Base-by-base conservation (phyloP, 2,113 vertebrate genomes). In the Myotis lucifugus region DNA sequence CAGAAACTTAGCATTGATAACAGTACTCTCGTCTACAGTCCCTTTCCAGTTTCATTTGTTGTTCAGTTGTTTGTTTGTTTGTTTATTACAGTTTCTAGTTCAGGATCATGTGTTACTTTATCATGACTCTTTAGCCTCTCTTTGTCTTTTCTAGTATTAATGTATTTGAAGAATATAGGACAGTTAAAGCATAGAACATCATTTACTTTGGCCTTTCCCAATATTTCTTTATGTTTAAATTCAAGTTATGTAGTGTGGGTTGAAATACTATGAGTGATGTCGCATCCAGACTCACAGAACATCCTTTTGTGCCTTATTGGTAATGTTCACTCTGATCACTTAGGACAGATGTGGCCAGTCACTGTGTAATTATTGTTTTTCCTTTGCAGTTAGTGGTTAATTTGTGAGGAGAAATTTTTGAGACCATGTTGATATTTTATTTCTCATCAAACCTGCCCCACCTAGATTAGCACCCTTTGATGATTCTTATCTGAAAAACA, bases 401-500 rank as follows among this genome's bases (percentile, higher is more conserved):
- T 78, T 90, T 88, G 70, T 74, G 15, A 89, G 48, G 19, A 89
- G 54, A 46, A 89, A 90, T 5, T 59, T 25, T 76, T 72, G 67
- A 92, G 40, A 76, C 37, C 18, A 6, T 56, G 4, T 86, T 70
- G 74, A 74, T 61, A 37, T 6, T 52, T 42, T 76, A 0, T 46
- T 79, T 21, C 73, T 91, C 64, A 32, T 91, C 29, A 59, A 23
- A 91, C 4, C 50, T 90, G 59, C 37, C 46, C 56, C 29, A 79
- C 27, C 2, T 73, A 48, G n/a, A 77, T 48, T 61, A 88, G 46
- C 54, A 85, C 72, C n/a, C 29, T 87, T 90, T 85, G 54, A n/a
- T 91, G 32, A 95, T 37, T 96, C 25, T 92, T 88, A 52, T 2
- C 89, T 94, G 83, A 95, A 89, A 94, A 92, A 52, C 42, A 27